Percentiles rank a stretch among this genome's conserved stretches.
phyloP scores from a whole-genome alignment of 2,888 invertebrate genomes.

The Cataglyphis cursor region DNA sequence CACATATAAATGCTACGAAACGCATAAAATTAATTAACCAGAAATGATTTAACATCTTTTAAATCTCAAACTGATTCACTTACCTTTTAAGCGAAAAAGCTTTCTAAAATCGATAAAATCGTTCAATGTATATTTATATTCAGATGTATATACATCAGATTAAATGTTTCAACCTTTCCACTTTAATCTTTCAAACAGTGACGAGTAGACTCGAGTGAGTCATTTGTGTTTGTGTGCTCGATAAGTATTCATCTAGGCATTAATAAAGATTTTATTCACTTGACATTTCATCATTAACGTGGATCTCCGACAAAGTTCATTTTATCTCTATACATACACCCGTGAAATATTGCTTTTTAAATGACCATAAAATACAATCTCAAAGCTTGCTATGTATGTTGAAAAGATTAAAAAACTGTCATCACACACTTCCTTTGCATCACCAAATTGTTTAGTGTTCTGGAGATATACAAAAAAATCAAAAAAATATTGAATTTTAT shows the following conservation, averaged over 20 bases:
- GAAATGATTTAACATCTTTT: background rate
- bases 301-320: background rate
- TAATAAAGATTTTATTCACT: slow-evolving; percentile 23
- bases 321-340: background rate
- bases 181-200: background rate
- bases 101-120: background rate
- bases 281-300: slow-evolving; percentile 9
- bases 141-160: background rate
- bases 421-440: background rate
- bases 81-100: background rate
- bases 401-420: background rate
- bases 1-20: background rate
- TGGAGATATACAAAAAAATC: no score
- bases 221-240: background rate
- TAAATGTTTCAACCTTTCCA: background rate
- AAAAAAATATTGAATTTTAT: no score
- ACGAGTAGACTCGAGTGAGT: background rate
- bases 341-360: slow-evolving; percentile 18
- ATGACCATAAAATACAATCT: background rate
- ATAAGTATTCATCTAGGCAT: background rate
- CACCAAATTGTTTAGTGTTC: background rate
- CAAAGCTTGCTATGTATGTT: background rate
- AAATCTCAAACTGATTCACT: background rate
- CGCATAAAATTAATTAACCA: background rate
- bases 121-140: background rate